These are phyloP conservation scores for Parazoanthus swiftii DNA, from an alignment of 92 coral and sea anemone species.

Conservation along the genomic window DNA sequence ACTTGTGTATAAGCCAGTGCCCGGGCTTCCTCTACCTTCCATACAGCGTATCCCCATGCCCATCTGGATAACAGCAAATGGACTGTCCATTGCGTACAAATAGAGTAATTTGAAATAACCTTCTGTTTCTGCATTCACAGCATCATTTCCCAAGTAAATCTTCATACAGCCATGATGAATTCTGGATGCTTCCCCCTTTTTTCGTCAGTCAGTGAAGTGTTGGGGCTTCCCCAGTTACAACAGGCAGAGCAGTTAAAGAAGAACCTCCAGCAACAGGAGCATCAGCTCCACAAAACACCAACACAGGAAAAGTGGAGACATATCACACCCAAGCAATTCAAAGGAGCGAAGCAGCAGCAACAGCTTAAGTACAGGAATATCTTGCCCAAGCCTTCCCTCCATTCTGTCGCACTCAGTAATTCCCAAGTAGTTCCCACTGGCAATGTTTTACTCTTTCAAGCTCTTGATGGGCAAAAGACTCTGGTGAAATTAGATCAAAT, in stretches of 20 bases:
- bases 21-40: too few relatives aligned
- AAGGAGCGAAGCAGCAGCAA: background rate
- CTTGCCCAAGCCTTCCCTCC: constrained; percentile 21
- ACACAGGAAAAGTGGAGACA: background rate
- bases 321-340: background rate
- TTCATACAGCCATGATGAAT: background rate
- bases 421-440: constrained; percentile 24
- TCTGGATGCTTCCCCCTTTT: background rate
- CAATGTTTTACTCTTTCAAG: constrained; percentile 16
- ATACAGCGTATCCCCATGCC: too few relatives aligned
- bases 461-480: constrained; percentile 17
- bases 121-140: constrained; percentile 9
- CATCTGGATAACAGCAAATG: too few relatives aligned
- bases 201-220: background rate
- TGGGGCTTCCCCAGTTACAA: background rate
- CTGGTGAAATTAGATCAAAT: background rate
- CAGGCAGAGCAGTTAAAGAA: background rate
- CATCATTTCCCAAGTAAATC: background rate
- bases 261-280: constrained; percentile 4
- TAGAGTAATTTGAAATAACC: background rate
- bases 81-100: too few relatives aligned
- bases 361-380: constrained; percentile 27
- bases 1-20: too few relatives aligned
- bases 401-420: background rate
- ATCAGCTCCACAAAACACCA: constrained; percentile 11